Evolutionary conservation across 2,888 invertebrate species (phyloP).

Genomic region (Tetheella fluctuosa): DNA sequence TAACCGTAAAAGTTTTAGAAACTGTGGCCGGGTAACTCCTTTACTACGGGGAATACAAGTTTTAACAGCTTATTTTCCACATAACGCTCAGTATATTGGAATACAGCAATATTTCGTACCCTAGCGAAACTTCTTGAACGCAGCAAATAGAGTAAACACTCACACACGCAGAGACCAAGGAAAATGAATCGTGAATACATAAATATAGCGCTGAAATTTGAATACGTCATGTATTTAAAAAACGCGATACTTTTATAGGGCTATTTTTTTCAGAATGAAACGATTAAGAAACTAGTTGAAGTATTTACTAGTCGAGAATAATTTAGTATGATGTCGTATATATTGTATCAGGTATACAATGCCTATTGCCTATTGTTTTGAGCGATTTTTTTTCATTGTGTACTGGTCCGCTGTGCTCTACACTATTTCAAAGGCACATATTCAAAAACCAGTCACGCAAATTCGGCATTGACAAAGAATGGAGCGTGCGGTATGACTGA

Average conservation of each 20-base stretch:
- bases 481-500: slow-evolving; percentile 13
- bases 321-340: too few relatives aligned
- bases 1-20: background rate
- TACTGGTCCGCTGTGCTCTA: slow-evolving; percentile 15
- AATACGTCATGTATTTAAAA: background rate
- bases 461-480: slow-evolving; percentile 28
- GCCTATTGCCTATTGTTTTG: slow-evolving; percentile 2
- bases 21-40: slow-evolving; percentile 1
- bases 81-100: slow-evolving; percentile 28
- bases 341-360: too few relatives aligned
- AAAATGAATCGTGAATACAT: background rate
- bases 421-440: slow-evolving; percentile 31
- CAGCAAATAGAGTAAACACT: background rate
- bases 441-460: slow-evolving; percentile 35
- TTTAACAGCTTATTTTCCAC: slow-evolving; percentile 38
- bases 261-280: too few relatives aligned
- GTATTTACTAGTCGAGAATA: too few relatives aligned
- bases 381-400: slow-evolving; percentile 4
- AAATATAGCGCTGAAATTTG: too few relatives aligned
- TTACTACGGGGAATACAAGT: slow-evolving; percentile 29
- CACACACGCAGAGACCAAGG: background rate
- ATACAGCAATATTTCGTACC: slow-evolving; percentile 25
- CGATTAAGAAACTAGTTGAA: too few relatives aligned
- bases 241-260: background rate
- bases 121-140: background rate